Conservation (phyloP, 2,888 invertebrate genomes). For the Macrophya annulata region DNA sequence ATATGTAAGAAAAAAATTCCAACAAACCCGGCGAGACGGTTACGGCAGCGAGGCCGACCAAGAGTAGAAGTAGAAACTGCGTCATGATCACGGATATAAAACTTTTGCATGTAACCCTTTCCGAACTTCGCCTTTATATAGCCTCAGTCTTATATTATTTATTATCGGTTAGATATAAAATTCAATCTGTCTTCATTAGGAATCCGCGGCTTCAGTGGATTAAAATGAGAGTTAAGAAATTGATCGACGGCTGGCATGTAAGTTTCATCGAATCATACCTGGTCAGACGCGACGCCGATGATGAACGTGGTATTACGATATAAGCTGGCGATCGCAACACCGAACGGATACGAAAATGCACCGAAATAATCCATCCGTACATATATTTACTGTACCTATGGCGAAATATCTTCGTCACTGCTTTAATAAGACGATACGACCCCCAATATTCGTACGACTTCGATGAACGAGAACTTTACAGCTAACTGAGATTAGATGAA, state of each 20-base stretch:
- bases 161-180: neutral
- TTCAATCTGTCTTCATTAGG: constrained; percentile 38
- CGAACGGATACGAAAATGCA: neutral
- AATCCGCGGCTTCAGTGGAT: neutral
- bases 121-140: neutral
- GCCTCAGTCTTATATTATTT: constrained; percentile 16
- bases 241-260: neutral
- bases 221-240: neutral
- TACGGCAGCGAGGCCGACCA: constrained; percentile 10
- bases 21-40: constrained; percentile 36
- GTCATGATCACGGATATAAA: neutral
- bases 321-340: neutral
- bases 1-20: neutral
- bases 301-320: constrained; percentile 14
- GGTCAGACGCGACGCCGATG: neutral
- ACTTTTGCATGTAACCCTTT: neutral
- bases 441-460: no score
- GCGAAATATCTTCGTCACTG: no score
- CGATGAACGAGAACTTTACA: no score
- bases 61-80: constrained; percentile 20
- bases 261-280: constrained; percentile 9
- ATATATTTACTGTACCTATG: no score
- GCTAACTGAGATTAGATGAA: no score
- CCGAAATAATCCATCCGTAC: no score
- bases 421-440: no score